These are phyloP conservation scores for Acrobasis repandana DNA, from an alignment of 2,888 invertebrate genomes.

Conservation along the genomic window DNA sequence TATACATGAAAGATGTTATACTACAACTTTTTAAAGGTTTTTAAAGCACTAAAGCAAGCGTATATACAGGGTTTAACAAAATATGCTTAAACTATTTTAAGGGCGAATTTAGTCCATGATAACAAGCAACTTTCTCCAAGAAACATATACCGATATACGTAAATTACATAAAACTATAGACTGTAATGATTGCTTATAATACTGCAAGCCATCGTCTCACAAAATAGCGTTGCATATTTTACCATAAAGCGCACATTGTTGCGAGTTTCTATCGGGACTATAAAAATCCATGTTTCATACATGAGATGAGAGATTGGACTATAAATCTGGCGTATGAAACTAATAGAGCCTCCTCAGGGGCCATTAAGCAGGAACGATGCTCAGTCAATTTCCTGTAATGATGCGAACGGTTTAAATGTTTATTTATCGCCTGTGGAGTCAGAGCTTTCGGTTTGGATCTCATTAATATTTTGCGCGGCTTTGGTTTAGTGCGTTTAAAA, in stretches of 20 bases:
- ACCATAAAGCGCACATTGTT: constrained; percentile 1
- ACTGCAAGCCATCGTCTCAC: too few relatives aligned
- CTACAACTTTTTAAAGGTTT: too few relatives aligned
- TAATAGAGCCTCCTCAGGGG: constrained; percentile 50
- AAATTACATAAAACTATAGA: too few relatives aligned
- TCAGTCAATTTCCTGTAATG: constrained; percentile 44
- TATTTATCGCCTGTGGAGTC: constrained; percentile 27
- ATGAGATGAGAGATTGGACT: constrained; percentile 42
- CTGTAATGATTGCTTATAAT: too few relatives aligned
- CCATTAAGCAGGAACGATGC: constrained; percentile 47
- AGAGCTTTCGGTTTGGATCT: constrained; percentile 9
- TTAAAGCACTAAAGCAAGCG: too few relatives aligned
- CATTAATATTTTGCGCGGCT: constrained; percentile 15
- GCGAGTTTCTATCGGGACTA: constrained; percentile 24
- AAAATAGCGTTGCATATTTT: too few relatives aligned
- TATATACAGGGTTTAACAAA: too few relatives aligned
- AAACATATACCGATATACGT: too few relatives aligned
- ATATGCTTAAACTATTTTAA: too few relatives aligned
- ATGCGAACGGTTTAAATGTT: constrained; percentile 35
- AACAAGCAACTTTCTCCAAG: too few relatives aligned
- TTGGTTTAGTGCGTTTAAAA: not conserved
- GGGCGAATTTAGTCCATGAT: too few relatives aligned
- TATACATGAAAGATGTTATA: too few relatives aligned
- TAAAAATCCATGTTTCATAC: constrained; percentile 39
- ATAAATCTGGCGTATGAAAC: constrained; percentile 54